Evolutionary conservation across 2,797 vertebrate species (phyloP).

Genomic region (Tangara arthus): DNA sequence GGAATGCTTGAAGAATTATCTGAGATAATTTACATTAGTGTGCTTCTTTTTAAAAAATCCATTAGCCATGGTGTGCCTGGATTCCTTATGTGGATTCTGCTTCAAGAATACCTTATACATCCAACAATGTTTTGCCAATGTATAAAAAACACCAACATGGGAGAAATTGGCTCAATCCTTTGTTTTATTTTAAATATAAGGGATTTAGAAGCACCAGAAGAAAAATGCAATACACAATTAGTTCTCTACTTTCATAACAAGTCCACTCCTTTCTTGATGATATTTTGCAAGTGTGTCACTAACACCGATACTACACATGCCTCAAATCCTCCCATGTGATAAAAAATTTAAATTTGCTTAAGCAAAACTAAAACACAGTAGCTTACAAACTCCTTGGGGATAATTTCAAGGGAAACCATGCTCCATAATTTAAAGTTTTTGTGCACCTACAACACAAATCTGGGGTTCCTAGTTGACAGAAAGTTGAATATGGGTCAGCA

Average conservation of each 20-base stretch:
- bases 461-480: not conserved
- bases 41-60: not conserved
- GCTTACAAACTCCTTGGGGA: not conserved
- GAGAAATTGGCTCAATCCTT: not conserved
- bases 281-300: not conserved
- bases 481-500: no score
- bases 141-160: not conserved
- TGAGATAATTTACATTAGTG: not conserved
- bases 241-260: not conserved
- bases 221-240: not conserved
- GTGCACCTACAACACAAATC: not conserved
- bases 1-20: not conserved
- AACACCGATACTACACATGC: not conserved
- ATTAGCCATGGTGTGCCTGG: not conserved
- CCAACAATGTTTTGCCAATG: not conserved
- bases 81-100: not conserved
- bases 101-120: not conserved
- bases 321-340: not conserved
- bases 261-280: not conserved
- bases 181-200: not conserved
- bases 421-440: not conserved
- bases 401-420: not conserved
- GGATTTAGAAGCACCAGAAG: not conserved
- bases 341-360: not conserved
- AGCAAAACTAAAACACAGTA: not conserved